Evolutionary conservation across 2,797 vertebrate genomes (phyloP), one percentile per base, ranked within the genome.

Genomic region (Calcarius lapponicus): DNA sequence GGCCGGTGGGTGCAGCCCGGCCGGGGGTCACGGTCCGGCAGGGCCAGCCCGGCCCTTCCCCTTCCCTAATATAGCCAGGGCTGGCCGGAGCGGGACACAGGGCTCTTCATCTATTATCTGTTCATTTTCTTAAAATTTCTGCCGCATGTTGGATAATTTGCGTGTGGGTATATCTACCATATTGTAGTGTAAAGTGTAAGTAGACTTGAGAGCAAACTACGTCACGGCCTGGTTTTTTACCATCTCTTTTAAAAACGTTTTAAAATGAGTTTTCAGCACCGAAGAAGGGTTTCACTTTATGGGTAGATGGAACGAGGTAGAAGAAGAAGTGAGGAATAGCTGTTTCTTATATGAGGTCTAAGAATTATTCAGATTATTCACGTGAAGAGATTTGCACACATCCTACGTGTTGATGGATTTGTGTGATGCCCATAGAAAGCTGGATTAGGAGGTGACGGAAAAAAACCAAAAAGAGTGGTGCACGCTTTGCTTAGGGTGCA

Each of bases 11-110:
- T 20, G 47, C 54, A 76, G 78, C 84, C 74, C 21, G 66, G 50
- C 28, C 36, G 86, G 50, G 79, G 71, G 58, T 71, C 58, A 48
- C 48, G 60, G 61, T 24, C 64, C 80, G 54, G 53, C 9, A 54
- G 31, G 58, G 36, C 14, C 11, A 65, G n/a, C 36, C 26, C 25
- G 73, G 50, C 47, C 82, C 62, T 34, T 71, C 48, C 58, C 64
- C 72, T 94, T 61, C 57, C 93, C 91, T 90, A 85, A 74, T 85
- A 90, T 60, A 90, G 88, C 82, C 71, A 43, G 71, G 17, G 82
- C 82, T n/a, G 74, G 76, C 58, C 25, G 57, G 36, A 61, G 43
- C 54, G 72, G 80, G 42, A 11, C 64, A 1, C 32, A 2, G 24
- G 36, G 36, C 28, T 70, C 7, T 36, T 61, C 72, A 7, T 26